phyloP scores from a whole-genome alignment of 2,797 vertebrate species.

The Fratercula arctica region DNA sequence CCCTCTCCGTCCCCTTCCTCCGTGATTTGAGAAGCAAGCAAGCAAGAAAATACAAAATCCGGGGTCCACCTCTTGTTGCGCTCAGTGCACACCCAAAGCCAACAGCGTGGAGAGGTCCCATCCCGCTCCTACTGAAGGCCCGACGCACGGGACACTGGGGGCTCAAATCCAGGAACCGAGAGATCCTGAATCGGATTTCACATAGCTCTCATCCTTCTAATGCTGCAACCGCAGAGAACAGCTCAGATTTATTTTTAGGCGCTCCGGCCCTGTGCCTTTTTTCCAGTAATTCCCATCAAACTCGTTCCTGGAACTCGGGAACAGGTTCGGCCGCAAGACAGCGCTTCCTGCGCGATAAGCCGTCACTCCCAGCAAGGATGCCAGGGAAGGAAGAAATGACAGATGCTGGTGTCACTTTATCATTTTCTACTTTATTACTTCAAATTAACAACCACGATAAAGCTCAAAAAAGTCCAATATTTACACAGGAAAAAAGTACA shows the following conservation, averaged over 20 bases:
- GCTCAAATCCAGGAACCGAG: neutral
- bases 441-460: conserved; percentile 88
- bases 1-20: neutral
- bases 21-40: neutral
- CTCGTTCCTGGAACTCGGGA: conserved; percentile 48
- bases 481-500: conserved; percentile 89
- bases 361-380: neutral
- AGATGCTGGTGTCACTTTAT: conserved; percentile 72
- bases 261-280: neutral
- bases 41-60: neutral
- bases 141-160: rapidly evolving
- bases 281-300: conserved; percentile 53
- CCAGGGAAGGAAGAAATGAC: conserved; percentile 23
- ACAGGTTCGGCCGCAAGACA: neutral
- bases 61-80: neutral
- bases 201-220: neutral
- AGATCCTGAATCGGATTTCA: conserved; percentile 33
- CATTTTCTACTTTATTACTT: conserved; percentile 89
- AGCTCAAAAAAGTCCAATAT: conserved; percentile 88
- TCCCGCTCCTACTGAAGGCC: neutral
- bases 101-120: rapidly evolving
- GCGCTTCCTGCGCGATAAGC: neutral
- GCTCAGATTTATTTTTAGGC: conserved; percentile 55
- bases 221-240: neutral
- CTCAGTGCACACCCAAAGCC: neutral